Evolutionary conservation across 2,888 invertebrate species (phyloP).

Genomic region (Phalera bucephala): DNA sequence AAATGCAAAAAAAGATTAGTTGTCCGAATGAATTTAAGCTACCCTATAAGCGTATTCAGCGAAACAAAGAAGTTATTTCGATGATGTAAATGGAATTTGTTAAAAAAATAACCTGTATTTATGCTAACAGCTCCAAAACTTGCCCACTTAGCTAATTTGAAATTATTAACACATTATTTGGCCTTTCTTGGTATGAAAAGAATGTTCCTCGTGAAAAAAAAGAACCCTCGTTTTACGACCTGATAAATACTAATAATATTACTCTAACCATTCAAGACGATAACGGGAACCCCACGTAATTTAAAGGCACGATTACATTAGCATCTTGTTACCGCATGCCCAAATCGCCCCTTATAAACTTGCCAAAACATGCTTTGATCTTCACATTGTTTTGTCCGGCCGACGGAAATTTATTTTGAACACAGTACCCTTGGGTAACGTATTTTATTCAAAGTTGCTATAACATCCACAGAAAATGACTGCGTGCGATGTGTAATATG

Average conservation of each 20-base stretch:
- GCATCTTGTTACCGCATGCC: constrained; percentile 56
- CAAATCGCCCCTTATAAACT: constrained; percentile 54
- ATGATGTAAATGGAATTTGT: too few species aligned
- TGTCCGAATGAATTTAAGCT: background rate
- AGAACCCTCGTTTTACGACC: constrained; percentile 31
- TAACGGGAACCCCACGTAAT: constrained; percentile 45
- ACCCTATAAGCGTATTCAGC: background rate
- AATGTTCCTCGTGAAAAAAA: constrained; percentile 12
- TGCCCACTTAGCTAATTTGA: background rate
- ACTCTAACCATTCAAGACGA: constrained; percentile 37
- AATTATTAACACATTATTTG: background rate
- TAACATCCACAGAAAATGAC: constrained; percentile 23
- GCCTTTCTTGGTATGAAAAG: background rate
- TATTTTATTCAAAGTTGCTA: constrained; percentile 48
- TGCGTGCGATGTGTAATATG: constrained; percentile 20
- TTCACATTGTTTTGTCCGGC: constrained; percentile 70
- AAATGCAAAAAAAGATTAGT: background rate
- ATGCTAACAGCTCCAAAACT: background rate
- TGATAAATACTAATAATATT: constrained; percentile 47
- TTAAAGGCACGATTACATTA: constrained; percentile 58
- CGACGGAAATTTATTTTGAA: constrained; percentile 52
- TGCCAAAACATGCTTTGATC: constrained; percentile 60
- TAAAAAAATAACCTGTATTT: background rate
- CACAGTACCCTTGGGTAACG: constrained; percentile 49
- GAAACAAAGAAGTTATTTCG: background rate